These are phyloP conservation scores for Vanacampus margaritifer DNA, from an alignment of 2,113 vertebrate species.

Conservation along the genomic window DNA sequence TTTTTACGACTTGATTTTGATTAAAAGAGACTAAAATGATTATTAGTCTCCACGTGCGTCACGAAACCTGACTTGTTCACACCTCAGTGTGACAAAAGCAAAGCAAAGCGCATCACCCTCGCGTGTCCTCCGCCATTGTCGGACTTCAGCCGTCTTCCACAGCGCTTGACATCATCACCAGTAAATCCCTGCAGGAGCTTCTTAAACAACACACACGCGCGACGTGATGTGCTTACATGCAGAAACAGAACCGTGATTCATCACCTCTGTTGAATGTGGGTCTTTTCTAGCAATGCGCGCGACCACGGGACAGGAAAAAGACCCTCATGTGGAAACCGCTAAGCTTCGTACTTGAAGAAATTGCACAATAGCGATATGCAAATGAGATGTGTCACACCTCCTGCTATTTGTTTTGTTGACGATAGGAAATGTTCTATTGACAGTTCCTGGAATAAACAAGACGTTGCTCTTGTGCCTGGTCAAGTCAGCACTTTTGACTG, in stretches of 20 bases:
- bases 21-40: neutral
- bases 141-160: constrained; percentile 29
- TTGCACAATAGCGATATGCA: constrained; percentile 37
- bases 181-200: neutral
- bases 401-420: constrained; percentile 27
- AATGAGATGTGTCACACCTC: constrained; percentile 15
- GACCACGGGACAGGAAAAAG: constrained; percentile 20
- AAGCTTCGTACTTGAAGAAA: constrained; percentile 4
- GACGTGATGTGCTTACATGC: constrained; percentile 5
- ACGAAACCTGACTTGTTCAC: constrained; percentile 11
- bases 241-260: constrained; percentile 62
- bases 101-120: neutral
- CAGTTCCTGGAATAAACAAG: constrained; percentile 58
- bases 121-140: constrained; percentile 35
- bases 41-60: neutral
- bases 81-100: constrained; percentile 18
- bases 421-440: constrained; percentile 36
- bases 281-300: constrained; percentile 36
- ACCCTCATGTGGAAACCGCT: constrained; percentile 56
- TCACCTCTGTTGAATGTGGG: constrained; percentile 44
- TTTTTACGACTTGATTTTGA: neutral
- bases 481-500: constrained; percentile 40
- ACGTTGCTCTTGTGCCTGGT: constrained; percentile 16
- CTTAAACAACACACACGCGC: neutral
- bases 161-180: constrained; percentile 17